Evolutionary conservation across 1,140 invertebrate genomes (phyloP).

Genomic region (Procambarus clarkii): DNA sequence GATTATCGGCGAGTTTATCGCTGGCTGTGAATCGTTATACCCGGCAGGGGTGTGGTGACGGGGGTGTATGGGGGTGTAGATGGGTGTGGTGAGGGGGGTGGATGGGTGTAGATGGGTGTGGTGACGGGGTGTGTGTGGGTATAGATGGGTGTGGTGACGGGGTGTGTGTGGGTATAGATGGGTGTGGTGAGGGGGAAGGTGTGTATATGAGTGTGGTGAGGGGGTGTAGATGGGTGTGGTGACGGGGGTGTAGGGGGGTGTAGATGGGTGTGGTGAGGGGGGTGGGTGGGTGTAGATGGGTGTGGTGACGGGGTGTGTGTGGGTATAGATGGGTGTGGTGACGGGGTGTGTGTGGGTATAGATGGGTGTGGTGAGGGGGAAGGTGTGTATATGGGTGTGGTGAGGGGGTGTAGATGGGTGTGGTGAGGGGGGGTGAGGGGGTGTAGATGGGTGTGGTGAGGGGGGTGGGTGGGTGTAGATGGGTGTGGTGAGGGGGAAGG

Average conservation of each 20-base stretch:
- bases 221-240: neutral
- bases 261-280: neutral
- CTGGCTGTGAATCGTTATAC: conserved; percentile 36
- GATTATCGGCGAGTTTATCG: conserved; percentile 61
- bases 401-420: too few relatives aligned
- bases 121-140: neutral
- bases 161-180: neutral
- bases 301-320: neutral
- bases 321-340: neutral
- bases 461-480: neutral
- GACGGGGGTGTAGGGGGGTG: neutral
- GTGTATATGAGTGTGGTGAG: too few relatives aligned
- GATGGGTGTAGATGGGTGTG: neutral
- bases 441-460: neutral
- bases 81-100: neutral
- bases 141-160: neutral
- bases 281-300: neutral
- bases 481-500: too few relatives aligned
- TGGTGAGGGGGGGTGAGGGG: neutral
- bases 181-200: neutral
- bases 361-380: neutral
- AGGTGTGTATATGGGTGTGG: too few relatives aligned
- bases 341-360: neutral
- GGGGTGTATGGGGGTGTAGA: neutral
- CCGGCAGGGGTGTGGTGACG: neutral